phyloP scores from a whole-genome alignment of 1,140 invertebrate species.

The Bradynema listronoti region DNA sequence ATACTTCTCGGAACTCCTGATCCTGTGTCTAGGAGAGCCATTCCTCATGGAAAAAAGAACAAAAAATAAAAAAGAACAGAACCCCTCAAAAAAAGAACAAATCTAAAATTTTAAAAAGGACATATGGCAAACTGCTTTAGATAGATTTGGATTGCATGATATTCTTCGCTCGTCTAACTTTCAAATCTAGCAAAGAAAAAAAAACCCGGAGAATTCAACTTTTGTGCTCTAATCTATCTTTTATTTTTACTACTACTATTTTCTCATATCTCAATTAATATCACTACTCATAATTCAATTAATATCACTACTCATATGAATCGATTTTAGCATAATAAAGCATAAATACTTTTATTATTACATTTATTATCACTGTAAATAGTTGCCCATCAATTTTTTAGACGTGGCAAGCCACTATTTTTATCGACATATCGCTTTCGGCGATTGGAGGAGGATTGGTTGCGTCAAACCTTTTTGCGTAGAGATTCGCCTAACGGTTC shows the following conservation, averaged over 20 bases:
- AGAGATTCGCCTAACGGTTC: too few relatives aligned
- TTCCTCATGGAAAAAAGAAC: too few relatives aligned
- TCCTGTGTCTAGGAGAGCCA: too few relatives aligned
- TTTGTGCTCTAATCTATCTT: neutral
- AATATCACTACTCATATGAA: neutral
- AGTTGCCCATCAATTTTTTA: constrained; percentile 1
- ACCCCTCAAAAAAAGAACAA: too few relatives aligned
- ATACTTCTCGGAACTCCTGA: too few relatives aligned
- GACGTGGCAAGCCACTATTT: constrained; percentile 13
- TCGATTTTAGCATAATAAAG: neutral
- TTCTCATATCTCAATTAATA: neutral
- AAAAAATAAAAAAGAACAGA: too few relatives aligned
- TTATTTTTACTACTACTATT: neutral
- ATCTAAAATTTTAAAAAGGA: too few relatives aligned
- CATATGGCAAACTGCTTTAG: too few relatives aligned
- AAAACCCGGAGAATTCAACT: neutral
- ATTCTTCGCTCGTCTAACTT: too few relatives aligned
- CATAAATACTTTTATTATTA: neutral
- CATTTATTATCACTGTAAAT: neutral
- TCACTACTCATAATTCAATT: neutral
- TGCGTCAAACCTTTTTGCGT: constrained; percentile 12
- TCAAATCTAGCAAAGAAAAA: too few relatives aligned
- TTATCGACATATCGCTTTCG: constrained; percentile 2
- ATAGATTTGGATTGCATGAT: too few relatives aligned
- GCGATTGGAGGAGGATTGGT: constrained; percentile 5